Conservation (phyloP, 2,888 invertebrate species). For the Lacanobia oleracea region DNA sequence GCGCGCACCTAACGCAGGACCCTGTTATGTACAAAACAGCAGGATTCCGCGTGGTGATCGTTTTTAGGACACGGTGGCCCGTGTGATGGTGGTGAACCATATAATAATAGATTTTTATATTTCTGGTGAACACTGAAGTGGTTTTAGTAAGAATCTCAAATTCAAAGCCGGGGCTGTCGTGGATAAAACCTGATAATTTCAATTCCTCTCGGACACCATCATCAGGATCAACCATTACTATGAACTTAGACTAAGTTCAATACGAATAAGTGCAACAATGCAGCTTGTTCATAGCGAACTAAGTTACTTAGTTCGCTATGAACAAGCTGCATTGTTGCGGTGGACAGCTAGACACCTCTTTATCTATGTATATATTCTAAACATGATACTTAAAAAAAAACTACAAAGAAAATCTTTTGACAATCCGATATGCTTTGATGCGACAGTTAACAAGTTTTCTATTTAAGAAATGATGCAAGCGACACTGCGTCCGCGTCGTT, state of each 20-base stretch:
- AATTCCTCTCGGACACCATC: no score
- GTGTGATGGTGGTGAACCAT: neutral
- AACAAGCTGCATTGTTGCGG: neutral
- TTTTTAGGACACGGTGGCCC: neutral
- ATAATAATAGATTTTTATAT: no score
- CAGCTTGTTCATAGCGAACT: no score
- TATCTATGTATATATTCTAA: no score
- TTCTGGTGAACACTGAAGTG: neutral
- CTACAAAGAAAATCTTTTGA: neutral
- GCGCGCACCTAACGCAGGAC: neutral
- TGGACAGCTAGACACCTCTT: neutral
- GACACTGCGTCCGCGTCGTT: slow-evolving; percentile 17
- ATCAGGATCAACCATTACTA: neutral
- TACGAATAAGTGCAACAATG: no score
- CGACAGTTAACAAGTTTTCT: slow-evolving; percentile 14
- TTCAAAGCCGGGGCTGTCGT: no score
- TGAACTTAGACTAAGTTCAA: no score
- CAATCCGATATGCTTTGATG: slow-evolving; percentile 6
- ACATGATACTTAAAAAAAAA: neutral
- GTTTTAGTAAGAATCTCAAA: neutral
- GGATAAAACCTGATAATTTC: no score
- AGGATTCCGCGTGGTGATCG: no score
- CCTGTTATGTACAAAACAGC: no score
- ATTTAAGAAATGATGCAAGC: slow-evolving; percentile 32
- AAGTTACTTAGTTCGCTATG: no score